Evolutionary conservation across 2,888 invertebrate species (phyloP).

Genomic region (Prenolepis imparis): DNA sequence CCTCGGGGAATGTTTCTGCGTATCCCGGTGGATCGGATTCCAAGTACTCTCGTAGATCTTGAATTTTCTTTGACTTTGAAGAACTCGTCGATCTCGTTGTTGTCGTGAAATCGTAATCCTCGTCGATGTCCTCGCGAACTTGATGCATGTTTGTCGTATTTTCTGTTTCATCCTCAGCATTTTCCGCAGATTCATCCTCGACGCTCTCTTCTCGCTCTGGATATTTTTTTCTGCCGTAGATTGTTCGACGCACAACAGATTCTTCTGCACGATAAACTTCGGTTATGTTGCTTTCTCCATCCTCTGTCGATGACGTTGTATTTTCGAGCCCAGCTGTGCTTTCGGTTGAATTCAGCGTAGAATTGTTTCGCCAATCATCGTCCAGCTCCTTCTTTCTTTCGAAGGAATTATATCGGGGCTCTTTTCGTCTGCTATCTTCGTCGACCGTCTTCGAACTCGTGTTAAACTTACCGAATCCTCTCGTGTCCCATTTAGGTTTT

Average conservation of each 20-base stretch:
- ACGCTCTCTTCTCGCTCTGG: not conserved
- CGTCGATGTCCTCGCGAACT: conserved; percentile 72
- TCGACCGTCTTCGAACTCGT: conserved; percentile 57
- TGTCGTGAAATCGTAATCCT: conserved; percentile 54
- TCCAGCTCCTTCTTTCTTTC: conserved; percentile 52
- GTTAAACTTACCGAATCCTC: conserved; percentile 69
- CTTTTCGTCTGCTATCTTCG: conserved; percentile 77
- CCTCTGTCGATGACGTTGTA: conserved; percentile 4
- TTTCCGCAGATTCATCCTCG: not conserved
- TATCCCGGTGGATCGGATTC: conserved; percentile 73
- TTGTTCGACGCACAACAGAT: conserved; percentile 9
- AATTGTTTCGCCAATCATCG: conserved; percentile 19
- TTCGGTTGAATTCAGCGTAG: conserved; percentile 23
- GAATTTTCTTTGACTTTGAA: conserved; percentile 77
- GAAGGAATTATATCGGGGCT: conserved; percentile 79
- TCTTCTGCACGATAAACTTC: conserved; percentile 23
- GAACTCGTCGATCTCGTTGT: not conserved
- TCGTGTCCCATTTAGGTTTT: conserved; percentile 66
- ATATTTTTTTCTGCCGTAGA: not conserved
- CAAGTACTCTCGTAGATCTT: conserved; percentile 77
- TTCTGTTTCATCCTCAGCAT: not conserved
- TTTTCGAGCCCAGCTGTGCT: not conserved
- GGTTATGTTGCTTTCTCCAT: conserved; percentile 4
- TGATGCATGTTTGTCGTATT: conserved; percentile 56
- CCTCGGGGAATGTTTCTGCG: conserved; percentile 64